phyloP scores from a whole-genome alignment of 1,140 invertebrate species.

The Rhysida immarginata region DNA sequence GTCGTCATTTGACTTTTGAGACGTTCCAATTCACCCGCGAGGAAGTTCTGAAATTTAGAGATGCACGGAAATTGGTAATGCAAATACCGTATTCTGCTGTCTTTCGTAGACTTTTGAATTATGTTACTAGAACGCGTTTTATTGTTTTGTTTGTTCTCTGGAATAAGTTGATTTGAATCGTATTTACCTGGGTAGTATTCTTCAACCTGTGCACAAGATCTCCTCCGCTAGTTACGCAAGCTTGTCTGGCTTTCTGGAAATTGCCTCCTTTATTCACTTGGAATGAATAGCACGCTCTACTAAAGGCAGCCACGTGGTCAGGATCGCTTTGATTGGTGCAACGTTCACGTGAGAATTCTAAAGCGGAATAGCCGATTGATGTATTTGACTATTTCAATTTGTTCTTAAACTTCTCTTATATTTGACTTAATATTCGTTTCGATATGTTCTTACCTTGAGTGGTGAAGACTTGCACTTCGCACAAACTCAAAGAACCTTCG shows the following conservation, averaged over 20 bases:
- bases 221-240: conserved; percentile 45
- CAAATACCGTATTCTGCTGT: too few relatives aligned
- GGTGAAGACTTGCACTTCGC: conserved; percentile 81
- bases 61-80: too few relatives aligned
- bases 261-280: conserved; percentile 54
- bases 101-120: too few relatives aligned
- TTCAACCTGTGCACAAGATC: conserved; percentile 61
- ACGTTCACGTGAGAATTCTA: conserved; percentile 26
- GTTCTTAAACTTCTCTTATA: too few relatives aligned
- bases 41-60: conserved; percentile 32
- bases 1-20: conserved; percentile 60
- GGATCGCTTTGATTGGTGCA: conserved; percentile 22
- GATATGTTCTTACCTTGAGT: conserved; percentile 58
- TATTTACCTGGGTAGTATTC: conserved; percentile 37
- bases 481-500: conserved; percentile 71
- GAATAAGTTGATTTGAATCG: too few relatives aligned
- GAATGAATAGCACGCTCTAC: conserved; percentile 77
- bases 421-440: too few relatives aligned
- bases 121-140: too few relatives aligned
- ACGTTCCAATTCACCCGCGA: conserved; percentile 58
- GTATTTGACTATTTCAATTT: too few relatives aligned
- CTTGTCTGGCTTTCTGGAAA: conserved; percentile 55
- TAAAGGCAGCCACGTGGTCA: conserved; percentile 35
- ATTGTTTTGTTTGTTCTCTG: too few relatives aligned
- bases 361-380: too few relatives aligned